phyloP scores from a whole-genome alignment of 2,113 vertebrate species.

The Myiagra hebetior region DNA sequence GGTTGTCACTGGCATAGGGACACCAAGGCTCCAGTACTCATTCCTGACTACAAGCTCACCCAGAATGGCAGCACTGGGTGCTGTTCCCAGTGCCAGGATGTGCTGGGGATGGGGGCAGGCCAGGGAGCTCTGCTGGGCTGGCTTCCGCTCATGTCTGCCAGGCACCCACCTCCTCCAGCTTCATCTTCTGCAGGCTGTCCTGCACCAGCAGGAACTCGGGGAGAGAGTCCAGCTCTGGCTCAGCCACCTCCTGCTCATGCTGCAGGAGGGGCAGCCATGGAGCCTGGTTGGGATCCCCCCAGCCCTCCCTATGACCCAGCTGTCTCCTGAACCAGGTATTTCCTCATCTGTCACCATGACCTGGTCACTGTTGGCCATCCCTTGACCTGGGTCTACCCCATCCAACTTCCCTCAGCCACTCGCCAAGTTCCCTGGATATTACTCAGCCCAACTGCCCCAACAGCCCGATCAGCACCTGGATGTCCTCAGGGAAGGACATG shows the following conservation, averaged over 20 bases:
- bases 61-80: rapidly evolving
- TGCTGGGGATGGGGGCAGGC: not conserved
- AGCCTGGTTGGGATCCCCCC: not conserved
- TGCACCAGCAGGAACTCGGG: conserved; percentile 78
- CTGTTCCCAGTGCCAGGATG: not conserved
- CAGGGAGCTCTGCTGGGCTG: not conserved
- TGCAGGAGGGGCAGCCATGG: not conserved
- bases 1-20: not conserved
- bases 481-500: not conserved
- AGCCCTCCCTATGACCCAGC: not conserved
- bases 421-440: not conserved
- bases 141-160: not conserved
- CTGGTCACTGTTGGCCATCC: not conserved
- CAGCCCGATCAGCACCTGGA: rapidly evolving
- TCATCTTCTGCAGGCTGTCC: conserved; percentile 74
- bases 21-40: not conserved
- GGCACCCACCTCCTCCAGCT: not conserved
- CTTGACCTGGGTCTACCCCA: rapidly evolving
- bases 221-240: conserved; percentile 49
- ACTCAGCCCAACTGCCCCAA: not conserved
- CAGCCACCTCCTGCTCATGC: conserved; percentile 70
- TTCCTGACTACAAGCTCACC: not conserved
- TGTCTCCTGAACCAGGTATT: rapidly evolving
- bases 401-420: not conserved
- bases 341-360: not conserved